Percentiles rank a stretch among this genome's conserved stretches.
phyloP scores from a whole-genome alignment of 2,888 invertebrate species.

The Hirtodrosophila cameraria region DNA sequence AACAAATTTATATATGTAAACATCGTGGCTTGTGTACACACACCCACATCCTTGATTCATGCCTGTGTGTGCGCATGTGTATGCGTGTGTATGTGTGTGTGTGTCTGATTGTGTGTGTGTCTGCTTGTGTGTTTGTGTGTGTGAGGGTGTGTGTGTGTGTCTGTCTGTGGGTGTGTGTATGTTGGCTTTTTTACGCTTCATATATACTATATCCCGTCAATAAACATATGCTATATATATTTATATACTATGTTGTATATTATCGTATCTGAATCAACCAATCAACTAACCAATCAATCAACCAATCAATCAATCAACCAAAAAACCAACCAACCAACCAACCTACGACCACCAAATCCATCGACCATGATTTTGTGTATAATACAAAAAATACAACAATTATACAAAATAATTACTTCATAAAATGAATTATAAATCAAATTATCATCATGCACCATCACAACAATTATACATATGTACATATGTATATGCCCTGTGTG shows the following conservation, averaged over 20 bases:
- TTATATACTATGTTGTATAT: conserved; percentile 28
- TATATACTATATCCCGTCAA: conserved; percentile 40
- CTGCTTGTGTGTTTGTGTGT: background rate
- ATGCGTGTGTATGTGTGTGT: conserved; percentile 13
- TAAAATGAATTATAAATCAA: conserved; percentile 47
- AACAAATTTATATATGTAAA: conserved; percentile 34
- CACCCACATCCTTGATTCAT: conserved; percentile 36
- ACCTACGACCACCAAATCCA: conserved; percentile 37
- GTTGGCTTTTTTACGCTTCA: conserved; percentile 33
- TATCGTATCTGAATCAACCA: conserved; percentile 45
- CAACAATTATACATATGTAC: conserved; percentile 36
- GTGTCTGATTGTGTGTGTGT: background rate
- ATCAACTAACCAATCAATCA: conserved; percentile 42
- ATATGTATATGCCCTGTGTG: conserved; percentile 61
- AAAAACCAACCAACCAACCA: conserved; percentile 38
- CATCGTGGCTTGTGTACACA: conserved; percentile 54
- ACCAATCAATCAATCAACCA: conserved; percentile 33
- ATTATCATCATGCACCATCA: conserved; percentile 63
- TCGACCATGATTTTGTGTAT: conserved; percentile 47
- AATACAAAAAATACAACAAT: conserved; percentile 44
- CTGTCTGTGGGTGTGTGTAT: conserved; percentile 56
- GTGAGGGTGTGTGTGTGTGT: background rate
- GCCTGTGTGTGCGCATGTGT: conserved; percentile 3
- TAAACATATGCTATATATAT: conserved; percentile 28
- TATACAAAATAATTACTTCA: conserved; percentile 34